Percentiles rank a stretch among this genome's conserved stretches.
Evolutionary conservation across 2,113 vertebrate species (phyloP).

Genomic region (Xenopus tropicalis): UCB_Xtro_10.0 CM004447.2:114199001-114199500

Average conservation of each 20-base stretch:
- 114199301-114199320: slow-evolving; percentile 26
- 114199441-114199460: too few species aligned
- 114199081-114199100: neutral
- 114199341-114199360: slow-evolving; percentile 2
- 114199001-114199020: too few species aligned
- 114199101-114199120: slow-evolving; percentile 2
- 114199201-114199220: slow-evolving; percentile 40
- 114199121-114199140: slow-evolving; percentile 1
- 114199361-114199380: neutral
- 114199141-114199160: slow-evolving; percentile 23
- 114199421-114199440: too few species aligned
- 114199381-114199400: neutral
- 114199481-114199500: too few species aligned
- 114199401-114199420: neutral
- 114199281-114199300: slow-evolving; percentile 17
- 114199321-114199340: slow-evolving; percentile 4
- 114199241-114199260: slow-evolving; percentile 40
- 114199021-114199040: too few species aligned
- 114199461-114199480: too few species aligned
- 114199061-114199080: slow-evolving; percentile 11
- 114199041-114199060: neutral
- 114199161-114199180: slow-evolving; percentile 19
- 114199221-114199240: slow-evolving; percentile 29
- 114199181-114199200: slow-evolving; percentile 30
- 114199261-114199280: slow-evolving; percentile 30